Percentiles rank a stretch among this genome's conserved stretches.
Evolutionary conservation across 2,888 invertebrate genomes (phyloP).

Genomic region (Nowickia ferox): DNA sequence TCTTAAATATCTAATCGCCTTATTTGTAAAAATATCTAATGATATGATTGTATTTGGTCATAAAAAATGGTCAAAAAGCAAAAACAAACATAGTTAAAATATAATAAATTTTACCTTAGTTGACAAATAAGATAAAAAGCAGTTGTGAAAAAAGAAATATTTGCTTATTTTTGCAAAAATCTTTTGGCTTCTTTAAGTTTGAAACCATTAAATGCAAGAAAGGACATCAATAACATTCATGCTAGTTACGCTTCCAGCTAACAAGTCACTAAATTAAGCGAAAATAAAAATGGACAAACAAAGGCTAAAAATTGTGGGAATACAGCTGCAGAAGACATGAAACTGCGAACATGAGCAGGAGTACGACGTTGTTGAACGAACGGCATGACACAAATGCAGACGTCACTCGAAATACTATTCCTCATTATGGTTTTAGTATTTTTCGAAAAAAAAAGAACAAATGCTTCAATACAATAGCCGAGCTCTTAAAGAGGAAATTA

Average conservation of each 20-base stretch:
- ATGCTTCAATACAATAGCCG: not conserved
- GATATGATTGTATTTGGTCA: not conserved
- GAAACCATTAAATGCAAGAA: constrained; percentile 60
- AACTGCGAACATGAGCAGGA: not conserved
- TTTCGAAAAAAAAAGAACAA: not conserved
- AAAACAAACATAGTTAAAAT: not conserved
- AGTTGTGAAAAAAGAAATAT: not conserved
- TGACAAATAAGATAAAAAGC: constrained; percentile 49
- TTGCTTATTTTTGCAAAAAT: constrained; percentile 1
- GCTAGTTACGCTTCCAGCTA: constrained; percentile 53
- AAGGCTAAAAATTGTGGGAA: not conserved
- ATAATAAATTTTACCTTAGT: constrained; percentile 51
- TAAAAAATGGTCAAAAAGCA: constrained; percentile 25
- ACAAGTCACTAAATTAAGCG: constrained; percentile 27
- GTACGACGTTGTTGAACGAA: not conserved
- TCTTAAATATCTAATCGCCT: not conserved
- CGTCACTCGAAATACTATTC: not conserved
- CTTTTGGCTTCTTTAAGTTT: constrained; percentile 23
- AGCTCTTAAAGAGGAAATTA: no score
- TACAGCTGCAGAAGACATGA: not conserved
- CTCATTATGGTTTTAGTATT: not conserved
- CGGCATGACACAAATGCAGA: not conserved
- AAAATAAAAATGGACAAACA: constrained; percentile 29
- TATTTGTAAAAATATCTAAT: not conserved
- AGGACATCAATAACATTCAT: constrained; percentile 58